phyloP scores from a whole-genome alignment of 2,113 vertebrate species.

The Albula glossodonta region DNA sequence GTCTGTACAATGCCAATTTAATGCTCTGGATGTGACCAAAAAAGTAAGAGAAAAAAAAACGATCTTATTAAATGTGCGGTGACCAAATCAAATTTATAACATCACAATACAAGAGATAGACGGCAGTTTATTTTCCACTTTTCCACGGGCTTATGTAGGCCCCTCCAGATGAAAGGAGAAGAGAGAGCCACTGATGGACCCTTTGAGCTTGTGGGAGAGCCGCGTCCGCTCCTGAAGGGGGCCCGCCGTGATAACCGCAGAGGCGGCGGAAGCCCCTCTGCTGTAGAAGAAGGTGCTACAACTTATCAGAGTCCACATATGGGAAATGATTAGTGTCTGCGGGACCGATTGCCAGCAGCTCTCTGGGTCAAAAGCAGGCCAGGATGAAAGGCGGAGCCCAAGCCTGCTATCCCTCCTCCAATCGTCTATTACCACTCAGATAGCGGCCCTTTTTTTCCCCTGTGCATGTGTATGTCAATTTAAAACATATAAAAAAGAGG shows the following conservation, averaged over 20 bases:
- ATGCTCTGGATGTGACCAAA: slow-evolving; percentile 59
- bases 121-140: slow-evolving; percentile 71
- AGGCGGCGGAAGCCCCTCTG: slow-evolving; percentile 84
- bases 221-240: slow-evolving; percentile 90
- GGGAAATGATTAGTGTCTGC: slow-evolving; percentile 95
- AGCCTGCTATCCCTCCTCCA: slow-evolving; percentile 89
- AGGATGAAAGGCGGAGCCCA: slow-evolving; percentile 92
- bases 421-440: slow-evolving; percentile 89
- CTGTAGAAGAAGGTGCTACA: slow-evolving; percentile 90
- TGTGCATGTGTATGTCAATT: slow-evolving; percentile 71
- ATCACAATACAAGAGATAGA: slow-evolving; percentile 88
- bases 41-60: slow-evolving; percentile 60
- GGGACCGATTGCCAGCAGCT: slow-evolving; percentile 90
- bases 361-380: slow-evolving; percentile 91
- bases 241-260: slow-evolving; percentile 89
- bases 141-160: slow-evolving; percentile 85
- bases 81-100: slow-evolving; percentile 94
- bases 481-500: slow-evolving; percentile 58
- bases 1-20: slow-evolving; percentile 62
- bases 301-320: slow-evolving; percentile 98
- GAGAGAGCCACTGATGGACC: slow-evolving; percentile 91
- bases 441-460: slow-evolving; percentile 70
- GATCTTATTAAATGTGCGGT: slow-evolving; percentile 81
- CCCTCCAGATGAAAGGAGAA: slow-evolving; percentile 94
- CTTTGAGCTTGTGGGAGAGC: slow-evolving; percentile 83